Base-by-base conservation (phyloP, 2,888 invertebrate species). In the Cheilosia variabilis region DNA sequence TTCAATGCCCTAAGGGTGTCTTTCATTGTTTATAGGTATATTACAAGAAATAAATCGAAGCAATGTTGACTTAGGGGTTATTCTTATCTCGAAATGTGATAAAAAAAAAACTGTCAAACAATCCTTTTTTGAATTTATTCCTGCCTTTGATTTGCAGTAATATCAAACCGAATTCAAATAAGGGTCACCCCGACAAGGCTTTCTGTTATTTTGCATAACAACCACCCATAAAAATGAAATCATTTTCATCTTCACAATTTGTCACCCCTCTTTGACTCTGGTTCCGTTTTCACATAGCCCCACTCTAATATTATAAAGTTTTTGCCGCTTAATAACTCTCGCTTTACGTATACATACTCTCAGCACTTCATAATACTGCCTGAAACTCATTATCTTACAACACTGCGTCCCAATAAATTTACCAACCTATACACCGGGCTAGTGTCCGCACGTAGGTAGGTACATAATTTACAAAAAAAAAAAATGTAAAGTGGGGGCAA, bases 371-470 rank as follows among this genome's bases (percentile, higher is more conserved):
- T 75, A 79, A 79, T 52, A 37, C 60, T 68, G 63, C 66, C 19
- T 22, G 53, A 71, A 83, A 68, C 78, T 83, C 83, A 78, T 73
- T 83, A 78, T 78, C 63, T 73, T 65, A 63, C 69, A 75, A 53
- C 58, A 43, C 69, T 69, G 75, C 58, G 75, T 71, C 58, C 63
- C 57, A 53, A 84, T 69, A 84, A 84, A 84, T 84, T 65, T 65
- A 37, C 53, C 60, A 53, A 71, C 80, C 55, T 50, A 47, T 58
- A 79, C 43, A 37, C 37, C 13, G 50, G 15, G 43, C 22, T 66
- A 76, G 58, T 76, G 62, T 63, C 68, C 69, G 77, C 69, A 69
- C 52, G 55, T 52, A 37, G 37, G 55, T 57, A 13, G 37, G 37
- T 37, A 13, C 13, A 37, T 37, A 68, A 68, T 47, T 55, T 52